Evolutionary conservation across 2,113 vertebrate species (phyloP), one percentile per base, ranked within the genome.

Genomic region (Grammomys dolichurus): DNA sequence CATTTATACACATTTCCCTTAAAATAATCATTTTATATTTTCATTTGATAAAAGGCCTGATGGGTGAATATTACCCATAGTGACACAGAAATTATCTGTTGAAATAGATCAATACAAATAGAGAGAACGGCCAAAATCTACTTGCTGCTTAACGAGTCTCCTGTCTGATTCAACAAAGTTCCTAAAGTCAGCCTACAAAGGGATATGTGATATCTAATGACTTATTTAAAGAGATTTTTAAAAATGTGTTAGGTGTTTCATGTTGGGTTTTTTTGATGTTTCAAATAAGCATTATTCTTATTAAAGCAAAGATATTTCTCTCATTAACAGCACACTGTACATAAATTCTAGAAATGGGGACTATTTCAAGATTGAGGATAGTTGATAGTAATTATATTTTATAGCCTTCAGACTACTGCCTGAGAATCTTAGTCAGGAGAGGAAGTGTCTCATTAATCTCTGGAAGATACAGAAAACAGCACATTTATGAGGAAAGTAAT

Each of bases 401-500:
- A 48, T 75, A 72, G 8, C 3, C 56, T 69, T 89, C 11, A 65
- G 72, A 80, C 48, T 72, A 96, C 54, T 80, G 33, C 8, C 85
- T 84, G 56, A 84, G 40, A 28, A 56, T 82, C 81, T 86, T 36
- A 12, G 13, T 93, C 33, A 70, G 56, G 33, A 46, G 73, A 67
- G 58, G 54, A n/a, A 24, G 2, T 33, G 7, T n/a, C 54, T n/a
- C 60, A 87, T 87, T 75, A 73, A 78, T 87, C 46, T 87, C 84
- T 13, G 0, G 7, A 75, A 94, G n/a, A 46, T 75, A 43, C 0
- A 75, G n/a, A 78, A 92, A 96, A 96, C 19, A 86, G 60, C 4
- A 94, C 63, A 56, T 22, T 89, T 43, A 12, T 84, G 14, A 87
- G 43, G 31, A 84, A 70, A 89, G 70, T 28, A 95, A 94, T 91